phyloP scores from a whole-genome alignment of 2,888 invertebrate species.

The Melanotus villosus region DNA sequence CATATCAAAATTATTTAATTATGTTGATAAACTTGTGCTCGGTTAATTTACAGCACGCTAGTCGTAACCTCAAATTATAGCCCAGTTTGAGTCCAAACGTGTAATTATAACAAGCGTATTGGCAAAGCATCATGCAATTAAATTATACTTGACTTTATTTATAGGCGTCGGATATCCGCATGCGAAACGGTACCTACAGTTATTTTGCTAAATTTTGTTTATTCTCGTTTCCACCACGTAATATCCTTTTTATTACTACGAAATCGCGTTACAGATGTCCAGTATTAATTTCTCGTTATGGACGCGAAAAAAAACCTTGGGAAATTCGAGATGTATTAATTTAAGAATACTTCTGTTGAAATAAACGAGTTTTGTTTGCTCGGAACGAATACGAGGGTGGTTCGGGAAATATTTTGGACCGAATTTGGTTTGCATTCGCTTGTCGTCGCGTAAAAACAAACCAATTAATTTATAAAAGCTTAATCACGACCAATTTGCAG shows the following conservation, averaged over 20 bases:
- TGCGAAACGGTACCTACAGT: conserved; percentile 24
- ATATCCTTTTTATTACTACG: conserved; percentile 2
- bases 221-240: background rate
- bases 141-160: conserved; percentile 48
- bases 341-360: background rate
- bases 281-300: background rate
- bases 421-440: too few relatives aligned
- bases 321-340: background rate
- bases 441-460: too few relatives aligned
- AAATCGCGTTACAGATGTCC: background rate
- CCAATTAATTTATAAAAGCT: background rate
- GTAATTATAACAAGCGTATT: conserved; percentile 51
- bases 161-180: conserved; percentile 54
- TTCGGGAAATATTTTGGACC: too few relatives aligned
- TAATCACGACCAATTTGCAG: conserved; percentile 10
- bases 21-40: conserved; percentile 39
- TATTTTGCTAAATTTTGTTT: conserved; percentile 21
- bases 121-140: conserved; percentile 50
- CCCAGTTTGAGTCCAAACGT: conserved; percentile 45
- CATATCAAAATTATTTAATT: conserved; percentile 46
- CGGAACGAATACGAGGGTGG: too few relatives aligned
- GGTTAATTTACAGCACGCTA: conserved; percentile 40
- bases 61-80: conserved; percentile 48
- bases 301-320: background rate
- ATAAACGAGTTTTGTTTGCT: too few relatives aligned